Conservation (phyloP, 2,113 vertebrate species). For the Notarius lentiginosus region DNA sequence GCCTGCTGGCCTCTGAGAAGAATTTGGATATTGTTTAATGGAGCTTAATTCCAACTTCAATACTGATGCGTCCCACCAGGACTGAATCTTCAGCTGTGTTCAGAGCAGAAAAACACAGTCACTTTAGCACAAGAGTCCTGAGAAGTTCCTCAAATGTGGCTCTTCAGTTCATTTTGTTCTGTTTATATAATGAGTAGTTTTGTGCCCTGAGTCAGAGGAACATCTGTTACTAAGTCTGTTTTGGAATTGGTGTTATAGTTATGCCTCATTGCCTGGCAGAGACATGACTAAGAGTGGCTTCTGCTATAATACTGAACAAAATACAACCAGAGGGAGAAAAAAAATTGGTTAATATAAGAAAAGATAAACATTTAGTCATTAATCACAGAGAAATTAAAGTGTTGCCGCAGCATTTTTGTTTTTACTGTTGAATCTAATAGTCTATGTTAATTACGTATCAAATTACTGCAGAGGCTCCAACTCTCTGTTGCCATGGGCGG, state of each 20-base stretch:
- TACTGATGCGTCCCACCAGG: background rate
- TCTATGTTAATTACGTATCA: too few species aligned
- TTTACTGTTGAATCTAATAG: background rate
- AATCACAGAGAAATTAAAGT: background rate
- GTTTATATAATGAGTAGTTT: background rate
- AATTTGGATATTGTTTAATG: background rate
- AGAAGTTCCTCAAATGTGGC: background rate
- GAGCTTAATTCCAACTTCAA: background rate
- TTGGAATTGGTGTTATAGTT: background rate
- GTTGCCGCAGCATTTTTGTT: background rate
- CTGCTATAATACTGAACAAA: background rate
- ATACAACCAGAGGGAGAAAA: background rate
- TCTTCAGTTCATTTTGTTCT: background rate
- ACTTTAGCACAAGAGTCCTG: background rate
- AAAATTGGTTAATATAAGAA: background rate
- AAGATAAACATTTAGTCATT: background rate
- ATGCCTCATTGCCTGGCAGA: background rate
- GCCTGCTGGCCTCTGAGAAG: background rate
- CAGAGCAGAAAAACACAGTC: background rate
- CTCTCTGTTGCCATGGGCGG: too few species aligned
- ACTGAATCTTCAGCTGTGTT: background rate
- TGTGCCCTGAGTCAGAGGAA: background rate
- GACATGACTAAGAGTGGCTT: background rate
- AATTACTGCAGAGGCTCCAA: too few species aligned
- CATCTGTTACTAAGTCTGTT: background rate